Evolutionary conservation across 2,888 invertebrate species (phyloP).

Genomic region (Dynastes tityus): DNA sequence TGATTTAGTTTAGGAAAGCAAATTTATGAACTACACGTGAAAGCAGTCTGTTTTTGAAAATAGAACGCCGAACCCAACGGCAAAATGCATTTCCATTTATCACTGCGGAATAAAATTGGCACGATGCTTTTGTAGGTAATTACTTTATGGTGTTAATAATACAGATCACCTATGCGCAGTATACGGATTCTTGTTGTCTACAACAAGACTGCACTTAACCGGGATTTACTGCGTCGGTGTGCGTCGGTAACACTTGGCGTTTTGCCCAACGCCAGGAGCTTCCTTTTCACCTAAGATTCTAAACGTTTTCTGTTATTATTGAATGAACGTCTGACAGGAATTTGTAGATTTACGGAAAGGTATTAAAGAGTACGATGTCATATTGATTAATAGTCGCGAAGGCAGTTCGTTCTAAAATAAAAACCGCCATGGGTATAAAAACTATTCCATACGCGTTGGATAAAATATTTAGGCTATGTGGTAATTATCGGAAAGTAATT

Average conservation of each 20-base stretch:
- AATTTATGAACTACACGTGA: neutral
- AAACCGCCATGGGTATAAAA: too few species aligned
- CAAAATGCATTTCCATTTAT: slow-evolving; percentile 28
- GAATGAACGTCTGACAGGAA: slow-evolving; percentile 2
- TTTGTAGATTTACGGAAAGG: neutral
- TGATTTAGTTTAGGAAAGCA: too few species aligned
- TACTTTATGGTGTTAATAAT: slow-evolving; percentile 52
- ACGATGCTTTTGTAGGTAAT: slow-evolving; percentile 41
- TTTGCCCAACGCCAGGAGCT: slow-evolving; percentile 21
- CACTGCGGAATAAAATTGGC: slow-evolving; percentile 43
- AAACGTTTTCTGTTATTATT: slow-evolving; percentile 6
- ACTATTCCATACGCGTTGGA: neutral
- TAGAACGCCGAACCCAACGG: slow-evolving; percentile 24
- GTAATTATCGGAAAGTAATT: slow-evolving; percentile 21
- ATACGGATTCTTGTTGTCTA: slow-evolving; percentile 42
- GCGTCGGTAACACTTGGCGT: slow-evolving; percentile 42
- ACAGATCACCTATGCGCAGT: slow-evolving; percentile 51
- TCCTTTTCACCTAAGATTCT: slow-evolving; percentile 34
- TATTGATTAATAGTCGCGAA: neutral
- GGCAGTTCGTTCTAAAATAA: slow-evolving; percentile 1
- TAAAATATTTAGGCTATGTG: slow-evolving; percentile 16
- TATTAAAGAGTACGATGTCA: slow-evolving; percentile 8
- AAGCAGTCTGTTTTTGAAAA: slow-evolving; percentile 4
- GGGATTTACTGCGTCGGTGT: slow-evolving; percentile 45
- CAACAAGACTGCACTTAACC: slow-evolving; percentile 41